A percentile compares a stretch with the other conserved stretches of the same genome.
These are phyloP conservation scores for Caenorhabditis sinica DNA, from an alignment of 2,888 invertebrate species.

Conservation along the genomic window DNA sequence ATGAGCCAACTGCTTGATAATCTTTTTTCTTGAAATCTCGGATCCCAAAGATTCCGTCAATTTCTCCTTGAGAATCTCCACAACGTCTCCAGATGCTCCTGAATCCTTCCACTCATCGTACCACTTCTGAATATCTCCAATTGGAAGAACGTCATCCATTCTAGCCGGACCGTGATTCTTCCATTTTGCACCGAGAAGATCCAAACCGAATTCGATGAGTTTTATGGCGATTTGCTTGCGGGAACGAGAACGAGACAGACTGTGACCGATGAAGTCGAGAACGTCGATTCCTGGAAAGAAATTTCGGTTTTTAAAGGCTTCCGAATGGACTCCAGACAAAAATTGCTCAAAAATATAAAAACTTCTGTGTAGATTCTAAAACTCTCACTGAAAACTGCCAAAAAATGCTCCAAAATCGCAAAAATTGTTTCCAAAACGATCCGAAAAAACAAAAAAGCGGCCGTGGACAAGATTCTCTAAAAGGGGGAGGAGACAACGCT, in stretches of 20 bases:
- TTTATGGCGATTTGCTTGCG: constrained; percentile 84
- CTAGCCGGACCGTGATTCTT: constrained; percentile 50
- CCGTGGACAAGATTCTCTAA: no score
- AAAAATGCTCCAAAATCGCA: no score
- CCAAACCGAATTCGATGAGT: constrained; percentile 84
- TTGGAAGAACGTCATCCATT: constrained; percentile 65
- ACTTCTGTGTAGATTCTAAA: no score
- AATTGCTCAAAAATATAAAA: no score
- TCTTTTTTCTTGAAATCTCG: constrained; percentile 66
- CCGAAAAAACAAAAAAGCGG: no score
- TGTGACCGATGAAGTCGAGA: constrained; percentile 84
- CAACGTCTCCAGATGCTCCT: constrained; percentile 65
- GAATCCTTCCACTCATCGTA: constrained; percentile 65
- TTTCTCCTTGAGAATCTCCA: constrained; percentile 57
- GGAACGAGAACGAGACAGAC: constrained; percentile 84
- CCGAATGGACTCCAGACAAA: no score
- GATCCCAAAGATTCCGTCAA: constrained; percentile 63
- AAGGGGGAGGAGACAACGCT: no score
- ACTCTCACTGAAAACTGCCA: no score
- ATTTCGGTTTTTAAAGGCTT: no score
- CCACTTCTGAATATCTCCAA: constrained; percentile 68
- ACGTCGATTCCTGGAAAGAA: constrained; percentile 82
- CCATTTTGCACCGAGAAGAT: constrained; percentile 75
- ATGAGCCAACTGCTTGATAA: constrained; percentile 74
- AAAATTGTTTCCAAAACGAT: no score